phyloP scores from a whole-genome alignment of 2,888 invertebrate species.

The Petrolisthes manimaculis region DNA sequence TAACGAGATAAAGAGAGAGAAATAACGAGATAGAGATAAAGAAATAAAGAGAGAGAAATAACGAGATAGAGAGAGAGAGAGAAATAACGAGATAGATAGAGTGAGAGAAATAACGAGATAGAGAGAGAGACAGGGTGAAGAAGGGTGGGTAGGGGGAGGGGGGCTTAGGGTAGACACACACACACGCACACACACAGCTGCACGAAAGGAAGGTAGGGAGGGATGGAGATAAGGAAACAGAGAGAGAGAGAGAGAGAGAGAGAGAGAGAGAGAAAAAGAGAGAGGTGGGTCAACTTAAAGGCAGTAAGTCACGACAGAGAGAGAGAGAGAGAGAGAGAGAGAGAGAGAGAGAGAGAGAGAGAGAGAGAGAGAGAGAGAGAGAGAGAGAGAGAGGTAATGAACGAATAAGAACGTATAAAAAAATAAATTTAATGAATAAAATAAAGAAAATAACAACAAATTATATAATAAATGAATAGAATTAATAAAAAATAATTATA shows the following conservation, averaged over 20 bases:
- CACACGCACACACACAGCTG: too few species aligned
- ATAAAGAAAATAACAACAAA: neutral
- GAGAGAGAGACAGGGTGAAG: slow-evolving; percentile 2
- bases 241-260: neutral
- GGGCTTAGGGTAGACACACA: neutral
- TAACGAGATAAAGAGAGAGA: slow-evolving; percentile 9
- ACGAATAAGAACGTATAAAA: neutral
- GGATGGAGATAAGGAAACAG: neutral
- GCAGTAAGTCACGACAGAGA: neutral
- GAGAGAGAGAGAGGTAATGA: neutral
- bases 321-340: neutral
- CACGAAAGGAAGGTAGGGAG: neutral
- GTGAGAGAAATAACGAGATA: slow-evolving; percentile 2
- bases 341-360: slow-evolving; percentile 1
- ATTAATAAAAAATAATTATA: neutral
- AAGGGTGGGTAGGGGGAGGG: neutral
- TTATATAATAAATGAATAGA: neutral
- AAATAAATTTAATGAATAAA: neutral
- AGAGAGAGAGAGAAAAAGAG: neutral
- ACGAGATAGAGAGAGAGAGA: neutral
- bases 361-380: neutral
- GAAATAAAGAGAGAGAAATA: neutral
- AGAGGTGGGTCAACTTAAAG: neutral
- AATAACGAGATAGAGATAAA: neutral
- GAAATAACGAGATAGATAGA: neutral